These are phyloP conservation scores for Coccyzus lansbergi DNA, from an alignment of 2,797 vertebrate genomes.

Conservation along the genomic window DNA sequence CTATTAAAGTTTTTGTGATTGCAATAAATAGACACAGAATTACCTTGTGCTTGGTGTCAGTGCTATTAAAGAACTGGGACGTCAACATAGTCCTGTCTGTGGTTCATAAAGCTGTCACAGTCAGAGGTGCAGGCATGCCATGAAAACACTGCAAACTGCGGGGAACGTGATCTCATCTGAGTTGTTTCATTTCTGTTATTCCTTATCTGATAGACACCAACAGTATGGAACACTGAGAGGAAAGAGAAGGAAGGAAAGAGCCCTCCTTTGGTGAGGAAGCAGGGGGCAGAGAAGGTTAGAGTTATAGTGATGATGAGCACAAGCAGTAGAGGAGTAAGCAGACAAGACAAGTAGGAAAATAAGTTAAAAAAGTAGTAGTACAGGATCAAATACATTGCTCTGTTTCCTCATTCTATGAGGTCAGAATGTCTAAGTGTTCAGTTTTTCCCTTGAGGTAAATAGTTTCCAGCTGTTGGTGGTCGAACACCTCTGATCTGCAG, in stretches of 20 bases:
- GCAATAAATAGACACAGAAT: neutral
- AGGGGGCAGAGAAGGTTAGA: neutral
- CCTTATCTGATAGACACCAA: rapidly evolving
- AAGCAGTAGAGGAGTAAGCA: neutral
- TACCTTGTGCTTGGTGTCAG: neutral
- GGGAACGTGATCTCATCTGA: neutral
- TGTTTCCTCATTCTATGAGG: neutral
- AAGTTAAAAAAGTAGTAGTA: rapidly evolving
- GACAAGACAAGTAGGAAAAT: neutral
- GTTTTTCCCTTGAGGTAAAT: neutral
- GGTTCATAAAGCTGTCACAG: rapidly evolving
- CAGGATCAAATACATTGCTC: neutral
- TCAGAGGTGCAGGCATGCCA: neutral
- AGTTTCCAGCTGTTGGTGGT: neutral
- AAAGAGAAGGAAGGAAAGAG: neutral
- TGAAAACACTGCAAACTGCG: neutral
- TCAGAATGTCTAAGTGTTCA: neutral
- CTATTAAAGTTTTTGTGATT: neutral
- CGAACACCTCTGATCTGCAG: neutral
- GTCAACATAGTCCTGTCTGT: neutral
- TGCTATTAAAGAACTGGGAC: neutral
- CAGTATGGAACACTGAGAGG: neutral
- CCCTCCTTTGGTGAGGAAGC: neutral
- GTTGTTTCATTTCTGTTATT: neutral
- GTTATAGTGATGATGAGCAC: neutral